phyloP scores from a whole-genome alignment of 2,113 vertebrate genomes.

The Podilymbus podiceps region DNA sequence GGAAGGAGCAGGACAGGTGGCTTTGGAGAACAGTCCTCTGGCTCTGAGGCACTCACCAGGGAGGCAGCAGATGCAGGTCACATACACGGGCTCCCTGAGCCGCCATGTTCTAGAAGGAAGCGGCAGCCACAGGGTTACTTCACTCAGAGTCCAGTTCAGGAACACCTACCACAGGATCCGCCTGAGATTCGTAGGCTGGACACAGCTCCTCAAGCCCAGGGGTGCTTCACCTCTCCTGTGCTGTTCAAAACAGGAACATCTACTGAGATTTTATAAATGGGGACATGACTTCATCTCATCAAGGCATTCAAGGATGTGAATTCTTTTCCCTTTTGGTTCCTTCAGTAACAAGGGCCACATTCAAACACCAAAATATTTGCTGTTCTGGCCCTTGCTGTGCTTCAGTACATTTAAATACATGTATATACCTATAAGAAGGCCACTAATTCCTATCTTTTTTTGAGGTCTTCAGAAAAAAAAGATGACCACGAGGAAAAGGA shows the following conservation, averaged over 20 bases:
- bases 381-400: neutral
- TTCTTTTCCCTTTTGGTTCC: neutral
- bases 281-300: neutral
- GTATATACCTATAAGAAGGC: neutral
- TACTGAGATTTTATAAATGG: neutral
- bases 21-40: too few species aligned
- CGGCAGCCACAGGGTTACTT: neutral
- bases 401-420: neutral
- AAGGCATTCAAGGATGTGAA: too few species aligned
- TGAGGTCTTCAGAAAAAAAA: slow-evolving; percentile 65
- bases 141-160: neutral
- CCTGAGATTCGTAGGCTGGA: too few species aligned
- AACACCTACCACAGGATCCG: neutral
- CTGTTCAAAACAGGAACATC: neutral
- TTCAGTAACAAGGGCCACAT: neutral
- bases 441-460: neutral
- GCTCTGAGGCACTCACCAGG: too few species aligned
- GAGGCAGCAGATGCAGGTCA: neutral
- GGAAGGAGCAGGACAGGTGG: neutral
- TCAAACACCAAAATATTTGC: neutral
- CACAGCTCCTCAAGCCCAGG: neutral
- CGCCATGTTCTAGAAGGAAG: neutral
- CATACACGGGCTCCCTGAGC: neutral
- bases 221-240: neutral
- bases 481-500: slow-evolving; percentile 49